These are phyloP conservation scores for Popillia japonica DNA, from an alignment of 1,140 invertebrate species.

Conservation along the genomic window DNA sequence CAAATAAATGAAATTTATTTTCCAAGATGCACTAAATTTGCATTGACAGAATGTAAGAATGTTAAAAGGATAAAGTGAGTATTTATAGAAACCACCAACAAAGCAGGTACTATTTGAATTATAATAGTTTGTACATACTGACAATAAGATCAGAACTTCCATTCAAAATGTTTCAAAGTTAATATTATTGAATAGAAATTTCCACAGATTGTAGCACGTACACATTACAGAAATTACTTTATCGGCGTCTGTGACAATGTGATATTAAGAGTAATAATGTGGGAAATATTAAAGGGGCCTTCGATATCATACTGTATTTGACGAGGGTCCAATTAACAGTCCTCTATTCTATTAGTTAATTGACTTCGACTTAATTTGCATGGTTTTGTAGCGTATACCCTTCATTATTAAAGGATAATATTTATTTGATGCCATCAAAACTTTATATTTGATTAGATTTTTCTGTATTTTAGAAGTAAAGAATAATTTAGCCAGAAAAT, in stretches of 20 bases:
- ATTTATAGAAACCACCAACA: too few relatives aligned
- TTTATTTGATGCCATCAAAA: background rate
- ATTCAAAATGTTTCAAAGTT: too few relatives aligned
- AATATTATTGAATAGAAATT: background rate
- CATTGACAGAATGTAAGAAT: too few relatives aligned
- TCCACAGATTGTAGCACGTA: background rate
- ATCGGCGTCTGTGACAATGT: background rate
- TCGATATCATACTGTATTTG: background rate
- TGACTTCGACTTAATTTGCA: background rate
- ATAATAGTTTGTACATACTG: too few relatives aligned
- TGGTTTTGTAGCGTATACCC: background rate
- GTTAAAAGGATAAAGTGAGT: too few relatives aligned
- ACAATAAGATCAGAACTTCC: too few relatives aligned
- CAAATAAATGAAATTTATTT: too few relatives aligned
- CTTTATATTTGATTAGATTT: background rate
- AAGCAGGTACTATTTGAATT: too few relatives aligned
- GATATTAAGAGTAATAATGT: background rate
- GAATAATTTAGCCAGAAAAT: too few relatives aligned
- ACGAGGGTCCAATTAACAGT: background rate
- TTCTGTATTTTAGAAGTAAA: too few relatives aligned
- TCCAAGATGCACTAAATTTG: too few relatives aligned
- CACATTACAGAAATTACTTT: background rate
- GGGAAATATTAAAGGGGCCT: background rate
- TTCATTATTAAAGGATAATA: background rate
- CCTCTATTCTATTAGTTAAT: conserved; percentile 15